Evolutionary conservation across 1,140 invertebrate species (phyloP).

Genomic region (Samia ricini): DNA sequence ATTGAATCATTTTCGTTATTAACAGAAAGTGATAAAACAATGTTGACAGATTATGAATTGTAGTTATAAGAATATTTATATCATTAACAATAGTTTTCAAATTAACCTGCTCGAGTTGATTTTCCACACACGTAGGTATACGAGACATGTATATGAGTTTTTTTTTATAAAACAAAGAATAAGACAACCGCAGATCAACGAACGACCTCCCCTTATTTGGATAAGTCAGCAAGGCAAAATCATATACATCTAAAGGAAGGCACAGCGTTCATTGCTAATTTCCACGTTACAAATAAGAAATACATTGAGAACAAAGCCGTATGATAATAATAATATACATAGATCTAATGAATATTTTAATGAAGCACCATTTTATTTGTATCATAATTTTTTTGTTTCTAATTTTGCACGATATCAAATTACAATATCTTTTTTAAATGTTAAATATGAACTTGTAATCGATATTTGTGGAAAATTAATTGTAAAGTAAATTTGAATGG

Average conservation of each 20-base stretch:
- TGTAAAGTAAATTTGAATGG: slow-evolving; percentile 55
- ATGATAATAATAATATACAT: not conserved
- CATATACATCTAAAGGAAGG: not conserved
- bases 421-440: not conserved
- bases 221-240: slow-evolving; percentile 54
- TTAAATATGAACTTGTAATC: slow-evolving; percentile 18
- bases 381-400: not conserved
- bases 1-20: not conserved
- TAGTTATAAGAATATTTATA: too few species aligned
- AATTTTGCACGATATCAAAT: not conserved
- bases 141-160: slow-evolving; percentile 47
- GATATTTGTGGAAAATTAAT: slow-evolving; percentile 45
- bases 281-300: slow-evolving; percentile 3
- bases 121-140: slow-evolving; percentile 60
- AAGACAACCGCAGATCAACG: slow-evolving; percentile 49
- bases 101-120: slow-evolving; percentile 26
- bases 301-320: not conserved
- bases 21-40: not conserved
- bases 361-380: not conserved
- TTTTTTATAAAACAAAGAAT: slow-evolving; percentile 69
- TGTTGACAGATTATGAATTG: not conserved
- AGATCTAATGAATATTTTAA: not conserved
- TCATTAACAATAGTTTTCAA: too few species aligned
- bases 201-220: slow-evolving; percentile 75
- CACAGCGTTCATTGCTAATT: slow-evolving; percentile 1